Percentiles rank a stretch among this genome's conserved stretches.
phyloP scores from a whole-genome alignment of 2,113 vertebrate genomes.

The Hemichromis elongatus region DNA sequence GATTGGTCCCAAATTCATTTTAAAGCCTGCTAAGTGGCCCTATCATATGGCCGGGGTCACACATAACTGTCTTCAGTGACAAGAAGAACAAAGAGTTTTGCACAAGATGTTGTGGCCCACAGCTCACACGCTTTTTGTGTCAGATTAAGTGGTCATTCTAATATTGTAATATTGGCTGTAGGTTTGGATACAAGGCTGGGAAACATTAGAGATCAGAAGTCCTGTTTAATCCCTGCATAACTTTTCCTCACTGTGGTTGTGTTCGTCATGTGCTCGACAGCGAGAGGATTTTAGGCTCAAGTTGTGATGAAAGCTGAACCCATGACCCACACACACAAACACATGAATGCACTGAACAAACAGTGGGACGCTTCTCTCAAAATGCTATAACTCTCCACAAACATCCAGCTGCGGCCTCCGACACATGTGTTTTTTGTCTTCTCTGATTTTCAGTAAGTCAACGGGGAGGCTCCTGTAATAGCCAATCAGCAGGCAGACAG shows the following conservation, averaged over 20 bases:
- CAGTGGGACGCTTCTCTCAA: background rate
- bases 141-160: background rate
- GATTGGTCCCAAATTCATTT: background rate
- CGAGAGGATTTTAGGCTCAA: slow-evolving; percentile 39
- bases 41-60: background rate
- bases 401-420: background rate
- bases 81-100: background rate
- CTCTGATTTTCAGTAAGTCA: slow-evolving; percentile 3
- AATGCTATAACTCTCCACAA: background rate
- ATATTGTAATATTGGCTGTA: background rate
- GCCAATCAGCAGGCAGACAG: slow-evolving; percentile 46
- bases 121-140: background rate
- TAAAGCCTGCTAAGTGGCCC: background rate
- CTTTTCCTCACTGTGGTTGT: background rate
- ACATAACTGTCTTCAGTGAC: background rate
- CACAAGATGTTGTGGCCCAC: background rate
- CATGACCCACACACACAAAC: background rate
- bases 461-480: slow-evolving; percentile 43
- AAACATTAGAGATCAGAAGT: background rate
- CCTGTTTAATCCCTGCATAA: background rate
- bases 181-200: background rate
- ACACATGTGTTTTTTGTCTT: background rate
- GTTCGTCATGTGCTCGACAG: slow-evolving; percentile 24
- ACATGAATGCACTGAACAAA: background rate
- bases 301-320: slow-evolving; percentile 18